A percentile compares a stretch with the other conserved stretches of the same genome.
These are phyloP conservation scores for Acanthis flammea DNA, from an alignment of 2,797 vertebrate genomes.

Conservation along the genomic window DNA sequence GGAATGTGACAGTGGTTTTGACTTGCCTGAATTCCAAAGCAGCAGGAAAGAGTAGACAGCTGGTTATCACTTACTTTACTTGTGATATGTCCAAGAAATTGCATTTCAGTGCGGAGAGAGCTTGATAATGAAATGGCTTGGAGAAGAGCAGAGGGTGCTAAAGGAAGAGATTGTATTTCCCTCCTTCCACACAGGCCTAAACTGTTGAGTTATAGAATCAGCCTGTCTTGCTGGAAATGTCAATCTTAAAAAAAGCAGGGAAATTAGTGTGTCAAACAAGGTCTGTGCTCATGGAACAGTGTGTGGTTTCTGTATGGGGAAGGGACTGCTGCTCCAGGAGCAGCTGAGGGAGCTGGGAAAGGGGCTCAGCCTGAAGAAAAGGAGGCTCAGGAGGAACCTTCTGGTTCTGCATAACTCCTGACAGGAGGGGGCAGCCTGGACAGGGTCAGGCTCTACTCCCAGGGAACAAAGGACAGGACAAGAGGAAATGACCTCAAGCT, in stretches of 20 bases:
- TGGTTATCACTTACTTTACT: not conserved
- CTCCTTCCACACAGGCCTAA: not conserved
- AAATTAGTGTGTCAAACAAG: not conserved
- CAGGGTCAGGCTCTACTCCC: not conserved
- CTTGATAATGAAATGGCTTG: not conserved
- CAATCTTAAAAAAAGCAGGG: fast-evolving
- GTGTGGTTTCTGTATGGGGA: not conserved
- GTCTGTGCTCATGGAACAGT: not conserved
- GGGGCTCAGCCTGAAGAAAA: not conserved
- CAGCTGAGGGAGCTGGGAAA: not conserved
- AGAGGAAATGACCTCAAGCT: fast-evolving
- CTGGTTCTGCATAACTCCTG: not conserved
- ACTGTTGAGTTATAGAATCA: not conserved
- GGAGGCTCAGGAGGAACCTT: not conserved
- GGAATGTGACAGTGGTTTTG: not conserved
- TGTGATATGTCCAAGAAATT: not conserved
- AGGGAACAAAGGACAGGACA: fast-evolving
- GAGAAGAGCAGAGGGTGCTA: not conserved
- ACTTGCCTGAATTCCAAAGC: not conserved
- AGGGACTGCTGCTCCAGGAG: not conserved
- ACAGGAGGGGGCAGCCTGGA: fast-evolving
- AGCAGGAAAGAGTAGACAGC: not conserved
- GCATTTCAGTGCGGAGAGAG: not conserved
- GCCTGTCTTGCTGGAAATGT: not conserved
- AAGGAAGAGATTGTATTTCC: not conserved